These are phyloP conservation scores for Callopanchax toddi DNA, from an alignment of 2,113 vertebrate genomes.

Conservation along the genomic window DNA sequence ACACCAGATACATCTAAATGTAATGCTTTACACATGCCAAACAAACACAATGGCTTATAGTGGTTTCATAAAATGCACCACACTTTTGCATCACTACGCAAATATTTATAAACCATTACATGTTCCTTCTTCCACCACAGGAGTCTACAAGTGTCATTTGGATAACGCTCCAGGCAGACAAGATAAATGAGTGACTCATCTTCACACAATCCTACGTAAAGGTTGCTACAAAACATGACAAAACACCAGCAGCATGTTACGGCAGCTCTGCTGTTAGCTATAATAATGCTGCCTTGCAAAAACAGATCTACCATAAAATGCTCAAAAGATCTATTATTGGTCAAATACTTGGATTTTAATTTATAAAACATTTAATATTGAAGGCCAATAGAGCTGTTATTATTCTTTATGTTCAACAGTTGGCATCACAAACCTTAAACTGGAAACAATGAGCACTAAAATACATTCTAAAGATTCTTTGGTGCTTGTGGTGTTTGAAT, in stretches of 20 bases:
- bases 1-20: neutral
- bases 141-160: neutral
- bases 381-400: too few species aligned
- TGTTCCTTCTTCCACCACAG: neutral
- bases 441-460: too few species aligned
- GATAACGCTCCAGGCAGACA: conserved; percentile 16
- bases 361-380: neutral
- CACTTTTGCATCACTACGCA: conserved; percentile 12
- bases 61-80: neutral
- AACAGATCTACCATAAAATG: neutral
- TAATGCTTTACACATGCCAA: conserved; percentile 5
- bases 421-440: neutral
- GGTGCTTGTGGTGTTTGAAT: neutral
- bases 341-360: conserved; percentile 23
- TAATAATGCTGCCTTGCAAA: neutral
- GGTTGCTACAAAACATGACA: conserved; percentile 9
- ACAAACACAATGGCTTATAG: neutral
- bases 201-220: neutral
- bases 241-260: conserved; percentile 5
- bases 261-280: conserved; percentile 4
- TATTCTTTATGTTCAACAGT: neutral
- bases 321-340: neutral
- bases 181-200: conserved; percentile 27
- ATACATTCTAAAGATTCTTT: neutral
- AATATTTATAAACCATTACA: neutral